phyloP scores from a whole-genome alignment of 2,113 vertebrate species.

The Channa argus region DNA sequence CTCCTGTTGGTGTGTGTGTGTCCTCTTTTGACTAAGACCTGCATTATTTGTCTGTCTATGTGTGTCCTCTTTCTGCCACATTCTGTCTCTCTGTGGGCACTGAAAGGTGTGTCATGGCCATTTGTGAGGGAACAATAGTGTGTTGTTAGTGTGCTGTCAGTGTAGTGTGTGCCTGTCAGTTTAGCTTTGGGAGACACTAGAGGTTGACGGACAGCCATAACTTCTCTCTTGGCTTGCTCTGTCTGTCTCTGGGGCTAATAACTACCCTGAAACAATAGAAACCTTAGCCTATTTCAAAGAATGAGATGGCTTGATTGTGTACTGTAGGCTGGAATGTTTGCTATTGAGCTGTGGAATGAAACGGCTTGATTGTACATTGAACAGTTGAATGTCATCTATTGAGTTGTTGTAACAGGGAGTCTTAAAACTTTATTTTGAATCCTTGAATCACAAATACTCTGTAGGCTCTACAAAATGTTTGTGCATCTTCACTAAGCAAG shows the following conservation, averaged over 20 bases:
- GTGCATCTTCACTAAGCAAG: no score
- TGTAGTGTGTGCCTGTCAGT: constrained; percentile 77
- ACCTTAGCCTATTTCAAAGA: constrained; percentile 51
- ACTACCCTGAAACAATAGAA: constrained; percentile 59
- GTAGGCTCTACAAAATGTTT: background rate
- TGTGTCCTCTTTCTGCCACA: background rate
- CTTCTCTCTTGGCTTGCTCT: constrained; percentile 70
- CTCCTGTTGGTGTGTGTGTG: background rate
- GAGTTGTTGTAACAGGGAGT: constrained; percentile 28
- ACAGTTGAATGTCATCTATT: constrained; percentile 42
- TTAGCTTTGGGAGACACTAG: constrained; percentile 78
- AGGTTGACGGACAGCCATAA: constrained; percentile 75
- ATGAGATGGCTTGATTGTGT: constrained; percentile 63
- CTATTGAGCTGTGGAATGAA: constrained; percentile 42
- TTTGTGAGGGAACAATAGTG: constrained; percentile 73
- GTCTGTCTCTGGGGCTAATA: constrained; percentile 54
- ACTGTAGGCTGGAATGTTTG: constrained; percentile 53
- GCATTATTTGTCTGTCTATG: background rate
- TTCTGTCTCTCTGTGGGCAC: background rate
- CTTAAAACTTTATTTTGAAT: background rate
- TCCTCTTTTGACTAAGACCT: background rate
- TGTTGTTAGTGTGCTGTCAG: constrained; percentile 74
- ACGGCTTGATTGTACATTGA: constrained; percentile 31
- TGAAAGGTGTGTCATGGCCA: constrained; percentile 68
- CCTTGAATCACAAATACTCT: background rate